phyloP scores from a whole-genome alignment of 2,888 invertebrate species.

The Ceriagrion tenellum region DNA sequence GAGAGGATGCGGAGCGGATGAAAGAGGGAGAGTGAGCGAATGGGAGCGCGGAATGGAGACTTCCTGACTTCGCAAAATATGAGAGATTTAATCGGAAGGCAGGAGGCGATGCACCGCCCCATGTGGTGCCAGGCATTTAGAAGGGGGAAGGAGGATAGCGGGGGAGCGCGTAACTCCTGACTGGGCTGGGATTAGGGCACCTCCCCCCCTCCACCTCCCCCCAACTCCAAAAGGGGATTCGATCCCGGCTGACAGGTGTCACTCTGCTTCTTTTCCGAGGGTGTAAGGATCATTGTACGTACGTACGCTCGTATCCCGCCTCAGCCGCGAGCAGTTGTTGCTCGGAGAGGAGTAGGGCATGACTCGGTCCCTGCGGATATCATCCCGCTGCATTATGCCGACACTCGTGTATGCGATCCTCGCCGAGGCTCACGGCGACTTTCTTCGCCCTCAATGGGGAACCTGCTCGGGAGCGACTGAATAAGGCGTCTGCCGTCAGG shows the following conservation, averaged over 20 bases:
- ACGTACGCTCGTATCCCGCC: background rate
- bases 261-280: slow-evolving; percentile 7
- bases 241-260: slow-evolving; percentile 52
- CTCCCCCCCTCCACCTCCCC: too few species aligned
- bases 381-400: slow-evolving; percentile 48
- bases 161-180: background rate
- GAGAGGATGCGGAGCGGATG: background rate
- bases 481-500: background rate
- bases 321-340: slow-evolving; percentile 54
- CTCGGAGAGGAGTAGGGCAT: background rate
- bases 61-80: slow-evolving; percentile 66
- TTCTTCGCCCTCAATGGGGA: slow-evolving; percentile 7
- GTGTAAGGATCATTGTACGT: background rate
- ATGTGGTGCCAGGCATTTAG: slow-evolving; percentile 47
- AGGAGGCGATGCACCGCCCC: slow-evolving; percentile 50
- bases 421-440: background rate
- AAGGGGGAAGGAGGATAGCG: background rate
- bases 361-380: slow-evolving; percentile 27
- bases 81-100: slow-evolving; percentile 62
- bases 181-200: background rate
- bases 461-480: background rate
- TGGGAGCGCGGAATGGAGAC: slow-evolving; percentile 51
- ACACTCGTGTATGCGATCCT: slow-evolving; percentile 13
- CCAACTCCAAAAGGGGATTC: background rate
- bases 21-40: slow-evolving; percentile 49